Evolutionary conservation across 2,113 vertebrate genomes (phyloP), one percentile per base, ranked within the genome.

Genomic region (Apistogramma diplotaenia): DNA sequence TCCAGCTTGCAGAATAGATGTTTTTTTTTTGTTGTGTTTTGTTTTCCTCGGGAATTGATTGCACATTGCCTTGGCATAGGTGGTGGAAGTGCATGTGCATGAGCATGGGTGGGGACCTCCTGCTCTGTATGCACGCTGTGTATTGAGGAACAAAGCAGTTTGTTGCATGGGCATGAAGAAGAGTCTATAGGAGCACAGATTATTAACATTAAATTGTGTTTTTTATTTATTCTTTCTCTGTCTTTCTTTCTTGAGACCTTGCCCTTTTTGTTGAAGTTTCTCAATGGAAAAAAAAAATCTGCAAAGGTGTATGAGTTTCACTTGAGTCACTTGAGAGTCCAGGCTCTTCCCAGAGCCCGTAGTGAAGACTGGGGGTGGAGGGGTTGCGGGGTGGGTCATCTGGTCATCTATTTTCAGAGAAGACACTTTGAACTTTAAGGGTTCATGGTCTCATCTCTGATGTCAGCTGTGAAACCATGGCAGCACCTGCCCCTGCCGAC

Each of bases 11-110:
- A 84, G 74, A 81, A 54, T 83, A 84, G 82, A 81, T 79, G 33
- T 70, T 43, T 61, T 55, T 57, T 79, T 74, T 37, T 73, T n/a
- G n/a, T n/a, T 79, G 33, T 70, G 35, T 61, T 55, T 57, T 79
- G 70, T 37, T 73, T 62, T 83, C 74, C 46, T 87, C 62, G 79
- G 62, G 53, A 81, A 74, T 1, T 75, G 55, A 54, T 79, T 71
- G 54, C 65, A 74, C 74, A 86, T 67, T 73, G 79, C 55, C 27
- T 79, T 72, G 55, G 83, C 10, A 40, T 58, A 71, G 77, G 40
- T 73, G 76, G 55, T 85, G 78, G 61, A 90, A 9, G 82, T 81
- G 94, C 94, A 94, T 90, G 92, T 92, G 91, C 92, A 91, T 93
- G 93, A 85, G 92, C 86, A 85, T 43, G 18, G 85, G 79, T 67